Conservation (phyloP, 2,888 invertebrate species). For the Auanema freiburgensis region DNA sequence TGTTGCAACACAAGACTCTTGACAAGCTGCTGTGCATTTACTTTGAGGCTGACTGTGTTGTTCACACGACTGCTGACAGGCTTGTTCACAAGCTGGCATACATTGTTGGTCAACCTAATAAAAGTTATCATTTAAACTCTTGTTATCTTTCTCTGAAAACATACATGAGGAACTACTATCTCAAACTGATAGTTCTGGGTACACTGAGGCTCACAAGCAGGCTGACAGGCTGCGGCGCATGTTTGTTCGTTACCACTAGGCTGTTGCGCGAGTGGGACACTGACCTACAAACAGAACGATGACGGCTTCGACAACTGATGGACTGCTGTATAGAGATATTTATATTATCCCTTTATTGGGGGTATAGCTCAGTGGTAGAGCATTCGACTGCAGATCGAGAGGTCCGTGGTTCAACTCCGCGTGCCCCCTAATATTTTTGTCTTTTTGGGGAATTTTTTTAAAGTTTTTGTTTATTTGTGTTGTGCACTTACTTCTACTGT, state of each 20-base stretch:
- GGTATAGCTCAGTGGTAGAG: conserved; percentile 9
- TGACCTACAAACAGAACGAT: not conserved
- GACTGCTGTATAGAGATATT: not conserved
- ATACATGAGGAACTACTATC: conserved; percentile 31
- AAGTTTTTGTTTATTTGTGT: not conserved
- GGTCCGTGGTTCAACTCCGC: not conserved
- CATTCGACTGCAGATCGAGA: conserved; percentile 8
- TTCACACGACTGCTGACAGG: conserved; percentile 32
- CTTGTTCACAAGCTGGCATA: conserved; percentile 38
- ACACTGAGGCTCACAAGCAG: conserved; percentile 33
- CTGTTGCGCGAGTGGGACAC: conserved; percentile 5
- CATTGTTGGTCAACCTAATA: conserved; percentile 35
- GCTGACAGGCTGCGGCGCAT: conserved; percentile 41
- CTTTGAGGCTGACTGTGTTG: conserved; percentile 29
- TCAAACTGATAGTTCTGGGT: conserved; percentile 46
- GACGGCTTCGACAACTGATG: not conserved
- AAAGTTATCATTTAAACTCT: not conserved
- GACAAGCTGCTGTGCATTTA: conserved; percentile 30
- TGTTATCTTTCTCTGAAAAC: not conserved
- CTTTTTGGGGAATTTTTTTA: not conserved
- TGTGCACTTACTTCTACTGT: not conserved
- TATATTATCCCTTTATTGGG: not conserved
- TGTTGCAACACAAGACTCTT: conserved; percentile 30
- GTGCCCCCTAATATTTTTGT: not conserved
- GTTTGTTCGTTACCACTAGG: not conserved